These are phyloP conservation scores for Triplophysa dalaica DNA, from an alignment of 2,113 vertebrate genomes.

Conservation along the genomic window DNA sequence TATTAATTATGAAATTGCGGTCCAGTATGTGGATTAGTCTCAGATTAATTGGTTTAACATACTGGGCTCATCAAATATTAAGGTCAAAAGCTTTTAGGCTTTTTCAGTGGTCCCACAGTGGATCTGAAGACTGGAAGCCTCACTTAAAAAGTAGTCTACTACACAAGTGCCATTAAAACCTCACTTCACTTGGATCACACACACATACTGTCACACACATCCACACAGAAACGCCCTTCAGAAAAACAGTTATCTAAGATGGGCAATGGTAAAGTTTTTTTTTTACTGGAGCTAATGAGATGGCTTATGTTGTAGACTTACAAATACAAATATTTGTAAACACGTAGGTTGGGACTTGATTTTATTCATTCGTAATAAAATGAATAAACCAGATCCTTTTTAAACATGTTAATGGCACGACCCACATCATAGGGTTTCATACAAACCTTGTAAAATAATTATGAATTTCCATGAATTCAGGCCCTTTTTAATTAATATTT, in stretches of 20 bases:
- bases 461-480: no score
- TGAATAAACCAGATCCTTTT: no score
- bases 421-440: no score
- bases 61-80: slow-evolving; percentile 79
- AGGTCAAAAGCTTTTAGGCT: slow-evolving; percentile 65
- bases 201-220: slow-evolving; percentile 36
- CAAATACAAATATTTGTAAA: no score
- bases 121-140: slow-evolving; percentile 36
- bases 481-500: no score
- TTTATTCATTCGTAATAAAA: no score
- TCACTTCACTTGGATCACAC: slow-evolving; percentile 4
- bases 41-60: slow-evolving; percentile 71
- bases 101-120: slow-evolving; percentile 35
- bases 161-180: slow-evolving; percentile 16
- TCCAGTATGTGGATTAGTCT: slow-evolving; percentile 60
- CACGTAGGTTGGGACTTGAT: no score
- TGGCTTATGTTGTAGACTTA: no score
- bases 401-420: no score
- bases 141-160: slow-evolving; percentile 35
- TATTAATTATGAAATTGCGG: slow-evolving; percentile 68
- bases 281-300: no score
- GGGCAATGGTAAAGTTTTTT: no score
- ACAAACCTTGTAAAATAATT: no score
- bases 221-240: slow-evolving; percentile 9
- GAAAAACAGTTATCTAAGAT: neutral